Evolutionary conservation across 2,888 invertebrate genomes (phyloP).

Genomic region (Clostera curtula): DNA sequence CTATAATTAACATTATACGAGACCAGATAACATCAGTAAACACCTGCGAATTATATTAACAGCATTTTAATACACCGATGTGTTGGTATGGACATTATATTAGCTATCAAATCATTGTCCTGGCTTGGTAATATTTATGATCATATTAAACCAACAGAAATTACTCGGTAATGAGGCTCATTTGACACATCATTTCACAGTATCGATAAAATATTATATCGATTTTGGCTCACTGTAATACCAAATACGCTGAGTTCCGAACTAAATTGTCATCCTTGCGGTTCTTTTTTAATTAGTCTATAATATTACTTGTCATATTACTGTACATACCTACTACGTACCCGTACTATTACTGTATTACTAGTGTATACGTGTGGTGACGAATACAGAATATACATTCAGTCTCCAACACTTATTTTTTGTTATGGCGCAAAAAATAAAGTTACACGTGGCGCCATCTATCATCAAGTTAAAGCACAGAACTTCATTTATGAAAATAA

Average conservation of each 20-base stretch:
- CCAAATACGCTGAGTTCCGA: too few species aligned
- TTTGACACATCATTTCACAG: conserved; percentile 24
- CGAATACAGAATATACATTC: not conserved
- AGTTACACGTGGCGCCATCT: conserved; percentile 35
- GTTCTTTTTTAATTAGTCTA: too few species aligned
- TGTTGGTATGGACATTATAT: conserved; percentile 45
- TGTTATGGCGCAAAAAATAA: too few species aligned
- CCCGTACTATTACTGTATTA: not conserved
- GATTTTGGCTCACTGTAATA: too few species aligned
- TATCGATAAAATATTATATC: conserved; percentile 23
- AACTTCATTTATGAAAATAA: too few species aligned
- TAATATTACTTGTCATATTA: too few species aligned
- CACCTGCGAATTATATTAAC: conserved; percentile 54
- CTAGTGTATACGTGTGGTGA: not conserved
- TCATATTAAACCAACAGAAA: conserved; percentile 39
- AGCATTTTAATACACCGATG: conserved; percentile 43
- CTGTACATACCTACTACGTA: too few species aligned
- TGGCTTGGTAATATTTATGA: conserved; percentile 39
- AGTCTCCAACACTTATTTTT: too few species aligned
- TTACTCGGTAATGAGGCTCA: conserved; percentile 33
- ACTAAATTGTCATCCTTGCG: too few species aligned
- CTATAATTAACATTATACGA: not conserved
- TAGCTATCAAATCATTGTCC: conserved; percentile 47
- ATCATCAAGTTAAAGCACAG: conserved; percentile 13
- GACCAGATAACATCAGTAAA: conserved; percentile 30